Conservation (phyloP, 2,797 vertebrate genomes). For the Apogon talboti region DNA sequence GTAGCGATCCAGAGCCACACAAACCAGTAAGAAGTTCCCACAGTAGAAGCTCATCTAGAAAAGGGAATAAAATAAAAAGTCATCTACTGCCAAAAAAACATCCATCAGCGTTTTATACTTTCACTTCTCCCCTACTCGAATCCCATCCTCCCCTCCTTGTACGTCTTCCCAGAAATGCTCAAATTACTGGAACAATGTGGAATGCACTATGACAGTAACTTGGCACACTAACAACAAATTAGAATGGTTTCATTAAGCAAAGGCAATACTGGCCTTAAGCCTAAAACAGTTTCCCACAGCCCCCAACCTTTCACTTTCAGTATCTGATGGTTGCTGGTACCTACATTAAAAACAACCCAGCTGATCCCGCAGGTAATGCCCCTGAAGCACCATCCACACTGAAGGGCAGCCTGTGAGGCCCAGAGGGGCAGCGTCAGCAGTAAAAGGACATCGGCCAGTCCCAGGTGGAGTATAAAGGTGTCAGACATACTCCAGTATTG, state of each 20-base stretch:
- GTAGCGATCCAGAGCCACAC: constrained; percentile 88
- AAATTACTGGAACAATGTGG: background rate
- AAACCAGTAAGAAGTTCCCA: constrained; percentile 89
- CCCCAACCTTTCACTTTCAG: constrained; percentile 10
- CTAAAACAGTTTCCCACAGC: background rate
- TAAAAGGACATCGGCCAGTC: constrained; percentile 81
- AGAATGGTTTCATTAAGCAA: background rate
- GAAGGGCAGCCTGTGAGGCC: constrained; percentile 68
- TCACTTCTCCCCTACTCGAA: constrained; percentile 9
- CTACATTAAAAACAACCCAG: constrained; percentile 85
- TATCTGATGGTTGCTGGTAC: constrained; percentile 21
- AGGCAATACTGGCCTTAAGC: background rate
- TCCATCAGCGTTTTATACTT: background rate
- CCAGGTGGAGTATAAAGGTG: constrained; percentile 84
- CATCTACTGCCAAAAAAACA: background rate
- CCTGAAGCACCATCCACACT: constrained; percentile 71
- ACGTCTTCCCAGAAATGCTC: constrained; percentile 16
- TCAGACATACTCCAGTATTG: constrained; percentile 79
- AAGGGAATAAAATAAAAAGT: background rate
- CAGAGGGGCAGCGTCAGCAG: constrained; percentile 85
- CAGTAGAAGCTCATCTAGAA: constrained; percentile 91
- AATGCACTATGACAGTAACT: background rate
- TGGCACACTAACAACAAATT: constrained; percentile 7
- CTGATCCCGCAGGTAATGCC: constrained; percentile 79
- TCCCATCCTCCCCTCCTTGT: background rate